Base-by-base conservation (phyloP, 1,140 invertebrate genomes). In the Brachionus koreanus region DNA sequence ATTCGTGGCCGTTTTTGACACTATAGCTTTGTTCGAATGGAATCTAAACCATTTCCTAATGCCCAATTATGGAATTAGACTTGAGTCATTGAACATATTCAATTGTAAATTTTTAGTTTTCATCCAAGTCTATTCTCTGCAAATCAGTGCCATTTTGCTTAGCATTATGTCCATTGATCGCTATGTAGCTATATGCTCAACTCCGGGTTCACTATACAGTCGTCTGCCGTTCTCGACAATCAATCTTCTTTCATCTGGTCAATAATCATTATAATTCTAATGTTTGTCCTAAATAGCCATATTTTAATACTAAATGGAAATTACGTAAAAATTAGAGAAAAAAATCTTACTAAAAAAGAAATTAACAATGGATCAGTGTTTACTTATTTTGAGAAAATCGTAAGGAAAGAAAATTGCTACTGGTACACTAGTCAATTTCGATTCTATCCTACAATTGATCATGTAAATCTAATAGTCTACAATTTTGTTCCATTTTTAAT, bases 291-390 rank as follows among this genome's bases (percentile, higher is more conserved):
- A 12, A 79, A 79, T 13, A 33, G 2, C 5, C 76, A 79, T 10
- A 39, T 79, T 79, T 42, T 79, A 39, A 79, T 79, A 9, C 35
- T 61, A n/a, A 79, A 79, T 10, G 76, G 76, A 33, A 57, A 77
- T 19, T 23, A 49, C n/a, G 35, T 35, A 0, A 52, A 33, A 23
- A 33, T 39, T 16, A 77, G 16, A 52, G 2, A 12, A 5, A 37
- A 57, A 61, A 77, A 77, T 19, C 0, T 0, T 4, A 77, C 39
- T 52, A 5, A 33, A 23, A 65, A 5, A 3, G 23, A 5, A 7
- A 10, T 7, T 10, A 23, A 29, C n/a, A 65, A 65, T 35, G 33
- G 25, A 23, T 16, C 29, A 39, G 7, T 77, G 16, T 1, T 9
- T 7, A 35, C 12, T 23, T 61, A 35, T n/a, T 75, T 29, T 2